Percentiles rank a stretch among this genome's conserved stretches.
Conservation (phyloP, 2,888 invertebrate genomes). For the Zaprionus bogoriensis region DNA sequence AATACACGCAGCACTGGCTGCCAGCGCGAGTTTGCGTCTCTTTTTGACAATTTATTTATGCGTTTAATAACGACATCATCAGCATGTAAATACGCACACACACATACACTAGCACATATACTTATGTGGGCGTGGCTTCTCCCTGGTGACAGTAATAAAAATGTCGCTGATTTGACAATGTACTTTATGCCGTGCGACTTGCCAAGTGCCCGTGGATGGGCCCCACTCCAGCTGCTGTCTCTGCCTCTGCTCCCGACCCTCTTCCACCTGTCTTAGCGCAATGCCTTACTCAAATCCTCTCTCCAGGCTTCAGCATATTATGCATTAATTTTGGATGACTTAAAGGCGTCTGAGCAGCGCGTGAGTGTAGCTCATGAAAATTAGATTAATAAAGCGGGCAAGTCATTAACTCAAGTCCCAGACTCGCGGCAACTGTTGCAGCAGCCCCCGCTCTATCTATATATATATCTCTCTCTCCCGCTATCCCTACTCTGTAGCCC, state of each 20-base stretch:
- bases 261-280: not conserved
- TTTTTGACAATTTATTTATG: constrained; percentile 74
- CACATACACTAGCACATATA: not conserved
- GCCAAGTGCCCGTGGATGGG: constrained; percentile 4
- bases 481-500: not conserved
- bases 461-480: not conserved
- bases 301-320: constrained; percentile 46
- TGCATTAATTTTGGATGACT: constrained; percentile 65
- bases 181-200: constrained; percentile 60
- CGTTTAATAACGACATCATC: constrained; percentile 76
- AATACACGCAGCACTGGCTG: constrained; percentile 1
- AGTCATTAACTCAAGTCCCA: constrained; percentile 40
- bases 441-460: not conserved
- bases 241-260: not conserved
- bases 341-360: constrained; percentile 25
- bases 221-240: too few species aligned
- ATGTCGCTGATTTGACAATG: constrained; percentile 77
- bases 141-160: constrained; percentile 62
- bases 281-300: not conserved
- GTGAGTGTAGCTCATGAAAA: constrained; percentile 30
- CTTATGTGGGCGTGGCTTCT: constrained; percentile 15
- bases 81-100: constrained; percentile 55
- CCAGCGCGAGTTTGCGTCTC: constrained; percentile 21
- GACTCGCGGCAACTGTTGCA: constrained; percentile 33
- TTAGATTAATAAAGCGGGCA: constrained; percentile 44